Evolutionary conservation across 1,140 invertebrate genomes (phyloP), one percentile per base, ranked within the genome.

Genomic region (Hestina assimilis): DNA sequence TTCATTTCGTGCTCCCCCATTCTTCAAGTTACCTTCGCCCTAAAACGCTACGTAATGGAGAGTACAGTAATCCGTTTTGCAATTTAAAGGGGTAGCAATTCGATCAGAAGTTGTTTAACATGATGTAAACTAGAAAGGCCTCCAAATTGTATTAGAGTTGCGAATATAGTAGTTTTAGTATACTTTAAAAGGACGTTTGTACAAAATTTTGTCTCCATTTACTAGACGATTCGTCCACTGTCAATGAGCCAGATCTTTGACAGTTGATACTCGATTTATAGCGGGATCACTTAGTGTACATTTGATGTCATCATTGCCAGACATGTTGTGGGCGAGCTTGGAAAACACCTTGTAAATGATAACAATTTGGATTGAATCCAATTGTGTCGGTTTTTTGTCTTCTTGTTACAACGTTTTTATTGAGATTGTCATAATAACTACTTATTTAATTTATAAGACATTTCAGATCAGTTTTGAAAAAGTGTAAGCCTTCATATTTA

Each of bases 321-420:
- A 55, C 42, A 26, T 35, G 20, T n/a, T 8, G 52, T 46, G 52
- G 52, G 52, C 52, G 41, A 46, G 21, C 28, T 55, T 26, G 46
- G 52, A 55, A 55, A 46, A 55, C 52, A 55, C 52, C 52, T 45
- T 55, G 41, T 46, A 46, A 45, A 28, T 35, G 28, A 46, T 31
- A 12, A 28, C 28, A 26, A 26, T 46, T 55, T 55, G 52, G 52
- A 55, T 21, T 21, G 19, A 55, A 23, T 55, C 52, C 52, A 55
- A 55, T 55, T 46, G 42, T 31, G 12, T 29, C 29, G 20, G 31
- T 54, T 55, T 46, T 21, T 54, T 55, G 33, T 38, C 12, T 53
- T 33, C 19, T 35, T 1, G 4, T 6, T 42, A 23, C 40, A 11
- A 20, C 14, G 12, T 28, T 28, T 45, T 21, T 33, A 31, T 31